Evolutionary conservation across 2,888 invertebrate species (phyloP).

Genomic region (Zaprionus obscuricornis): DNA sequence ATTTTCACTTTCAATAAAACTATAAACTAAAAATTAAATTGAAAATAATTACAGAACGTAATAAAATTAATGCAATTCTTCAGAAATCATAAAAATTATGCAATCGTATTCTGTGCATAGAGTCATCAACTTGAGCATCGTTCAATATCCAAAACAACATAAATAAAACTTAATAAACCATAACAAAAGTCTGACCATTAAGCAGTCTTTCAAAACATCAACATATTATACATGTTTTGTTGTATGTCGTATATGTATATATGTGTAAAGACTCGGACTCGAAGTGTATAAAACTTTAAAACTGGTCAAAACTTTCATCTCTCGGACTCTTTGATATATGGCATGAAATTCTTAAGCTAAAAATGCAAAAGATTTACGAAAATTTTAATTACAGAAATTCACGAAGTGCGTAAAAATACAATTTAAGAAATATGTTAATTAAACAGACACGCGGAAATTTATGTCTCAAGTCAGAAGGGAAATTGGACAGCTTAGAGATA

Average conservation of each 20-base stretch:
- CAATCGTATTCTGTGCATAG: background rate
- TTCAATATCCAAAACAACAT: constrained; percentile 7
- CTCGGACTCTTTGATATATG: constrained; percentile 16
- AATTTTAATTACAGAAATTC: constrained; percentile 45
- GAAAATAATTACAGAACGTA: background rate
- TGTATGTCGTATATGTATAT: too few relatives aligned
- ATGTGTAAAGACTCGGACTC: too few relatives aligned
- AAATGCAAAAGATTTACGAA: constrained; percentile 41
- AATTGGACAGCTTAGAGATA: constrained; percentile 34
- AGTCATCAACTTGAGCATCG: background rate
- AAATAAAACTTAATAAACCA: constrained; percentile 1
- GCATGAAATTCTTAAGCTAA: constrained; percentile 38
- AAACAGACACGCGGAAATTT: constrained; percentile 37
- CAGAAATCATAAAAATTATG: constrained; percentile 28
- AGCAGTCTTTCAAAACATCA: background rate
- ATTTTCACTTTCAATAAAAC: constrained; percentile 53
- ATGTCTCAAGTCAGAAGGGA: constrained; percentile 36
- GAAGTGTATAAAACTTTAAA: too few relatives aligned
- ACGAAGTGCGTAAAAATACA: constrained; percentile 20
- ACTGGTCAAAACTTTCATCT: constrained; percentile 47
- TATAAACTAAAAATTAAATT: constrained; percentile 5
- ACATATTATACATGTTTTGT: too few relatives aligned
- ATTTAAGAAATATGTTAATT: constrained; percentile 49
- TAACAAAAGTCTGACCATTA: background rate
- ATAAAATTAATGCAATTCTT: constrained; percentile 14